These are phyloP conservation scores for Fragum whitleyi DNA, from an alignment of 2,888 invertebrate genomes.

Conservation along the genomic window DNA sequence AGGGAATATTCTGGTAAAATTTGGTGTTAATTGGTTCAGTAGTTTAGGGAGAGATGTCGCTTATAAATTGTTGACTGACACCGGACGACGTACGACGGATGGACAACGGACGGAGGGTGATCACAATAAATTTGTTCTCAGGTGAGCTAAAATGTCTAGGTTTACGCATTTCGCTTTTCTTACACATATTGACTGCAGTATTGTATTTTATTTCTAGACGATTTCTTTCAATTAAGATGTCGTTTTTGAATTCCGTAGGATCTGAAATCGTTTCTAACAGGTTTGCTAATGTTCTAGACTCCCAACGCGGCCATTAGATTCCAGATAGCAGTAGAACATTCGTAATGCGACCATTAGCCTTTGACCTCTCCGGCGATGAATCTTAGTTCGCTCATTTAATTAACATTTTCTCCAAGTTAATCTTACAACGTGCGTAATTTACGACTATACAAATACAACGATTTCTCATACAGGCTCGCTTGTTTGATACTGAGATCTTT, in stretches of 20 bases:
- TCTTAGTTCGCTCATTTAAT: conserved; percentile 20
- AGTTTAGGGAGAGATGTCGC: no score
- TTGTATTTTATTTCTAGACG: no score
- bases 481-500: no score
- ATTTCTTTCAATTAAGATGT: conserved; percentile 11
- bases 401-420: conserved; percentile 33
- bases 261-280: conserved; percentile 12
- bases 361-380: neutral
- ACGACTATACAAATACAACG: neutral
- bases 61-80: no score
- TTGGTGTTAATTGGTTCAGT: no score
- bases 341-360: conserved; percentile 12
- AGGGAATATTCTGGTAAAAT: no score
- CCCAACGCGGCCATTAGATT: neutral
- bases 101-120: no score
- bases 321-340: neutral
- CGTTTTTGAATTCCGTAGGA: conserved; percentile 3
- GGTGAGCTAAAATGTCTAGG: no score
- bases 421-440: conserved; percentile 9
- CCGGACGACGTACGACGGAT: no score
- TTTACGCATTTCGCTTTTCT: no score
- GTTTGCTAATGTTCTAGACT: conserved; percentile 27
- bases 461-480: neutral
- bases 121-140: no score
- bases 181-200: no score